Conservation (phyloP, 2,113 vertebrate genomes). For the Cnemophilus loriae region DNA sequence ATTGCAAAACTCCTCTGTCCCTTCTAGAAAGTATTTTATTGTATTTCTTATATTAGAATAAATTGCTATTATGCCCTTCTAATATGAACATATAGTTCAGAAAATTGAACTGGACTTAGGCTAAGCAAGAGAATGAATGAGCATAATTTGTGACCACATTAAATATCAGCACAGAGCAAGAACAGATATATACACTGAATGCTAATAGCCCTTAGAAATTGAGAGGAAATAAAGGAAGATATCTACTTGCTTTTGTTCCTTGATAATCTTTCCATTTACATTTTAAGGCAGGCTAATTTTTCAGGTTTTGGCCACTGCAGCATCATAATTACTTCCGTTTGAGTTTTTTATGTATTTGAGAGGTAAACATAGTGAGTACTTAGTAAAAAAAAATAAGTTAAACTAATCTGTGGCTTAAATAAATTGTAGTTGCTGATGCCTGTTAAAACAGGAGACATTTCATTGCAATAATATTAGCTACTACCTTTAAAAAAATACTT, state of each 20-base stretch:
- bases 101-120: slow-evolving; percentile 73
- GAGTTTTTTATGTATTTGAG: not conserved
- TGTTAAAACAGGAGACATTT: not conserved
- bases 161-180: slow-evolving; percentile 58
- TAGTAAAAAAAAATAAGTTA: not conserved
- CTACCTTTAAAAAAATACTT: slow-evolving; percentile 1
- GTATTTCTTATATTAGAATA: slow-evolving; percentile 50
- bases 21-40: slow-evolving; percentile 45
- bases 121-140: slow-evolving; percentile 61
- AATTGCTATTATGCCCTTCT: slow-evolving; percentile 63
- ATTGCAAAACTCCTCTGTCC: slow-evolving; percentile 37
- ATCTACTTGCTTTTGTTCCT: slow-evolving; percentile 71
- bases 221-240: slow-evolving; percentile 64
- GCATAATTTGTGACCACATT: slow-evolving; percentile 69
- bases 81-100: slow-evolving; percentile 66
- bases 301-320: not conserved
- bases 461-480: not conserved
- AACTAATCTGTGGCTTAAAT: not conserved
- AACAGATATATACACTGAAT: slow-evolving; percentile 67
- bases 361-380: not conserved
- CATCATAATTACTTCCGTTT: slow-evolving; percentile 20
- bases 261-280: slow-evolving; percentile 57
- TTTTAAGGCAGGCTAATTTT: slow-evolving; percentile 45
- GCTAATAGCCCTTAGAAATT: slow-evolving; percentile 69
- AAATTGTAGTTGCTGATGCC: slow-evolving; percentile 1